Percentiles rank a stretch among this genome's conserved stretches.
Conservation (phyloP, 2,888 invertebrate species). For the Podabrus alpinus region DNA sequence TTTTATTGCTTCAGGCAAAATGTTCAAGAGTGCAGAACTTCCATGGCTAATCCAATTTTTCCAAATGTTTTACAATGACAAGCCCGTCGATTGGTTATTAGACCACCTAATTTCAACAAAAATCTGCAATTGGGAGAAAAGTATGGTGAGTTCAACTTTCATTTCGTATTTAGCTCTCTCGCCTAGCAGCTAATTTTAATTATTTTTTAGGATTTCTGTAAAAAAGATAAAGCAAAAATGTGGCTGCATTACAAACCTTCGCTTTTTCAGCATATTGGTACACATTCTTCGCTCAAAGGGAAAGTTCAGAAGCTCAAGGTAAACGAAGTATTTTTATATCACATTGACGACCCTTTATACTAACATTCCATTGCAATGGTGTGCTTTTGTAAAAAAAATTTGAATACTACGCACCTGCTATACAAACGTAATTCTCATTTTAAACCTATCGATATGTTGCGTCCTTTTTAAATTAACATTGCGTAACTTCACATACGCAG, state of each 20-base stretch:
- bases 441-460: not conserved
- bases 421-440: not conserved
- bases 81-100: constrained; percentile 96
- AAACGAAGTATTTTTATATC: constrained; percentile 35
- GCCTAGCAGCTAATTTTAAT: not conserved
- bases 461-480: not conserved
- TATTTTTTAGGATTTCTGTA: constrained; percentile 78
- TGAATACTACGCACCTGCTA: not conserved
- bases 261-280: constrained; percentile 93
- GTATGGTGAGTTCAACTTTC: constrained; percentile 62
- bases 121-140: constrained; percentile 83
- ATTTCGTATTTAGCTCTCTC: not conserved
- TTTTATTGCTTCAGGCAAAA: constrained; percentile 65
- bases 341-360: not conserved
- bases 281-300: constrained; percentile 91
- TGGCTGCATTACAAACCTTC: constrained; percentile 89
- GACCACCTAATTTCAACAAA: constrained; percentile 88
- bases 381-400: not conserved
- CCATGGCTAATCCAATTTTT: constrained; percentile 89
- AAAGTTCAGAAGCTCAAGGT: constrained; percentile 96
- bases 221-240: constrained; percentile 72
- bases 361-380: not conserved
- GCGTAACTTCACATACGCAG: not conserved
- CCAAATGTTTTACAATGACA: constrained; percentile 92
- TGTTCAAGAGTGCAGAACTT: constrained; percentile 88